phyloP scores from a whole-genome alignment of 2,888 invertebrate genomes.

The Drosophila birchii region DNA sequence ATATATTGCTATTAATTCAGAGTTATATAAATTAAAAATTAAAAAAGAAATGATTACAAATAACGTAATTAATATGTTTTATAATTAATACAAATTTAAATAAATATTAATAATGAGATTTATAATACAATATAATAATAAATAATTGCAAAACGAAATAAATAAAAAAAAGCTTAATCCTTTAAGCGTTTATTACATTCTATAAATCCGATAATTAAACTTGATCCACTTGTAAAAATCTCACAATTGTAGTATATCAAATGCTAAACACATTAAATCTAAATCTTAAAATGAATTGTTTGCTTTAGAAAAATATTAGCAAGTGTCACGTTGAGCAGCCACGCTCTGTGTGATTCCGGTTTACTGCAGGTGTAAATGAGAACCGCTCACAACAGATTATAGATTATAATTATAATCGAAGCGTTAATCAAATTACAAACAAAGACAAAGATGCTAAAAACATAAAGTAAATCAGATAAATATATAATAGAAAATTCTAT shows the following conservation, averaged over 20 bases:
- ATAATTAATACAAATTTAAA: no score
- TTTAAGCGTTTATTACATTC: not conserved
- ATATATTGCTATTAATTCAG: no score
- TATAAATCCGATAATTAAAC: not conserved
- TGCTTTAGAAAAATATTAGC: constrained; percentile 18
- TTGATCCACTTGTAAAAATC: not conserved
- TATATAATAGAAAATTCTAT: constrained; percentile 12
- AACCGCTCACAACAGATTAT: constrained; percentile 2
- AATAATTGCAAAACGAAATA: not conserved
- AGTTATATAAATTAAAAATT: no score
- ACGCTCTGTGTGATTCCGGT: constrained; percentile 35
- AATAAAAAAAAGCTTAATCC: not conserved
- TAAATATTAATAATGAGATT: no score
- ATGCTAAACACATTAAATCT: not conserved
- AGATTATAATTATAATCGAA: constrained; percentile 36
- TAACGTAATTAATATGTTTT: no score
- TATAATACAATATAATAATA: not conserved
- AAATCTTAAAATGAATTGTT: constrained; percentile 1
- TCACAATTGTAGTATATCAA: not conserved
- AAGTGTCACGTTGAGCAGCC: constrained; percentile 38
- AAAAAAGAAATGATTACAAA: no score
- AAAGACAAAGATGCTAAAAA: constrained; percentile 2
- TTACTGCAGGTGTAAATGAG: constrained; percentile 33
- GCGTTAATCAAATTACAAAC: constrained; percentile 40
- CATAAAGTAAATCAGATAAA: constrained; percentile 6